phyloP scores from a whole-genome alignment of 1,140 invertebrate genomes.

The Acyrthosiphon pisum region DNA sequence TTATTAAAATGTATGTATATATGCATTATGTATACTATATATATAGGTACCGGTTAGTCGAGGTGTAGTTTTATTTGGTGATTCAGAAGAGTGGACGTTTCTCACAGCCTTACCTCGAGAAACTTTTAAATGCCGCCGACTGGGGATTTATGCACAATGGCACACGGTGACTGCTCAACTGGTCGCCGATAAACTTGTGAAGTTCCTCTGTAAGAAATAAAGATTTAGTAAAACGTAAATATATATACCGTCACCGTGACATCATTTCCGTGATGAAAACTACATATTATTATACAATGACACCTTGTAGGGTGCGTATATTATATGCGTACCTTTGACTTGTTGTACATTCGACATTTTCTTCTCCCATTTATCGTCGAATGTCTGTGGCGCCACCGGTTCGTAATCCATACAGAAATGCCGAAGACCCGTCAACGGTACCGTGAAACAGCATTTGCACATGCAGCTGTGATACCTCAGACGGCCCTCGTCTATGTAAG shows the following conservation, averaged over 20 bases:
- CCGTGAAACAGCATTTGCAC: conserved; percentile 96
- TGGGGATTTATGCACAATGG: conserved; percentile 99
- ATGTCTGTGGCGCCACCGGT: conserved; percentile 84
- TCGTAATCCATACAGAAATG: conserved; percentile 94
- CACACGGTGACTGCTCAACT: conserved; percentile 87
- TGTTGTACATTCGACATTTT: conserved; percentile 90
- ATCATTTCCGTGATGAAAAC: not conserved
- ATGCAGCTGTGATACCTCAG: conserved; percentile 99
- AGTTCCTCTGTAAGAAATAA: conserved; percentile 84
- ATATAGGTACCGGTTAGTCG: conserved; percentile 41
- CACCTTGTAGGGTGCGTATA: not conserved
- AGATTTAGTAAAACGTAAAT: not conserved
- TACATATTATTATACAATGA: not conserved
- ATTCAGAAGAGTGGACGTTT: conserved; percentile 51
- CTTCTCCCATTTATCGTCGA: conserved; percentile 94
- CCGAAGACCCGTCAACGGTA: conserved; percentile 72
- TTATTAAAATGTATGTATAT: not conserved
- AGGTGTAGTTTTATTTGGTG: conserved; percentile 43
- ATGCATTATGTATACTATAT: not conserved
- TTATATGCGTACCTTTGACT: conserved; percentile 81
- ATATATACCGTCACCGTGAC: not conserved
- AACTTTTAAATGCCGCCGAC: conserved; percentile 98
- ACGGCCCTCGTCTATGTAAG: conserved; percentile 96
- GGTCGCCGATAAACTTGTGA: conserved; percentile 97
- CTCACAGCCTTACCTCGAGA: conserved; percentile 88